Evolutionary conservation across 2,797 vertebrate species (phyloP).

Genomic region (Acanthis flammea): DNA sequence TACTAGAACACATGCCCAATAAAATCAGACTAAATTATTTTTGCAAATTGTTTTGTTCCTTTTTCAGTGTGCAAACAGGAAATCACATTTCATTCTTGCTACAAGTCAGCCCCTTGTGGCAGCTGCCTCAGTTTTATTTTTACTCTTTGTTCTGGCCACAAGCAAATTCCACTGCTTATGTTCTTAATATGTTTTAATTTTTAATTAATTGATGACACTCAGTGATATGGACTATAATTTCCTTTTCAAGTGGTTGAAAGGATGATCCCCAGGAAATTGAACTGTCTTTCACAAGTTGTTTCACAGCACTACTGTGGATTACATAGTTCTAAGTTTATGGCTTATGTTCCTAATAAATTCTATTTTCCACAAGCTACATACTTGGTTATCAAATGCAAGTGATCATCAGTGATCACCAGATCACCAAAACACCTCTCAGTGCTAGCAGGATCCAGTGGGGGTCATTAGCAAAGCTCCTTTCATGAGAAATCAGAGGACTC

Average conservation of each 20-base stretch:
- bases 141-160: background rate
- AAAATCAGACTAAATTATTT: background rate
- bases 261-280: background rate
- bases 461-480: background rate
- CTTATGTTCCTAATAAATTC: background rate
- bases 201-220: background rate
- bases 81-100: background rate
- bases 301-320: background rate
- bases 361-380: background rate
- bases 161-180: background rate
- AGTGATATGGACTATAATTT: background rate
- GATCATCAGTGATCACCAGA: background rate
- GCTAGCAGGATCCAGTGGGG: background rate
- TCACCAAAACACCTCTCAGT: background rate
- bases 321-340: background rate
- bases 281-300: background rate
- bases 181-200: background rate
- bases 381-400: background rate
- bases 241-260: background rate
- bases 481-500: background rate
- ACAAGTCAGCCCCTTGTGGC: background rate
- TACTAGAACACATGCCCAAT: background rate
- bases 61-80: background rate
- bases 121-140: background rate
- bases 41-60: background rate